phyloP scores from a whole-genome alignment of 2,888 invertebrate genomes.

The Tricholauxania praeusta region DNA sequence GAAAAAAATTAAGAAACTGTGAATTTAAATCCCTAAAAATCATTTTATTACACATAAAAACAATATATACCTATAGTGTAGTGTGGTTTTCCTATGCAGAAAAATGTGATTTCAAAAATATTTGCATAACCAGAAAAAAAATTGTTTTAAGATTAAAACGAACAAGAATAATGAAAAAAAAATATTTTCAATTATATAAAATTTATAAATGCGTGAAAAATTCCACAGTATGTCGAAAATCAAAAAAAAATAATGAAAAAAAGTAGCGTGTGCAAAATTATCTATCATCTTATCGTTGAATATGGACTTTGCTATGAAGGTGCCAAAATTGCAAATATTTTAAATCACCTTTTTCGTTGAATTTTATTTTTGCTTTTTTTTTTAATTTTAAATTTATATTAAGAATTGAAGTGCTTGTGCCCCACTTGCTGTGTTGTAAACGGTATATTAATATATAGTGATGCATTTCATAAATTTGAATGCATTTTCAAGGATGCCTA shows the following conservation, averaged over 20 bases:
- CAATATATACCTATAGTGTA: constrained; percentile 48
- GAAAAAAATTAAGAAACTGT: constrained; percentile 2
- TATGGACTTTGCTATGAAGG: constrained; percentile 17
- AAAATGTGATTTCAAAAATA: constrained; percentile 49
- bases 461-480: background rate
- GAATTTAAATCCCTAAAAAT: constrained; percentile 13
- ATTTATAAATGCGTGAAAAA: background rate
- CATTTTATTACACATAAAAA: constrained; percentile 3
- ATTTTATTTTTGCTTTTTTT: constrained; percentile 39
- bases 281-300: constrained; percentile 13
- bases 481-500: too few species aligned
- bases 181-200: constrained; percentile 28
- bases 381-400: constrained; percentile 41
- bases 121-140: constrained; percentile 43
- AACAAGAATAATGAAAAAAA: constrained; percentile 34
- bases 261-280: constrained; percentile 29
- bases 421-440: constrained; percentile 61
- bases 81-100: constrained; percentile 53
- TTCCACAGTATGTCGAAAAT: background rate
- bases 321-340: constrained; percentile 51
- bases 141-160: constrained; percentile 17
- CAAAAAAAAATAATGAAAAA: background rate
- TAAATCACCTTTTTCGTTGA: constrained; percentile 43
- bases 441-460: constrained; percentile 28
- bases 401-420: constrained; percentile 57